Base-by-base conservation (phyloP, 2,797 vertebrate genomes). In the Pempheris klunzingeri region DNA sequence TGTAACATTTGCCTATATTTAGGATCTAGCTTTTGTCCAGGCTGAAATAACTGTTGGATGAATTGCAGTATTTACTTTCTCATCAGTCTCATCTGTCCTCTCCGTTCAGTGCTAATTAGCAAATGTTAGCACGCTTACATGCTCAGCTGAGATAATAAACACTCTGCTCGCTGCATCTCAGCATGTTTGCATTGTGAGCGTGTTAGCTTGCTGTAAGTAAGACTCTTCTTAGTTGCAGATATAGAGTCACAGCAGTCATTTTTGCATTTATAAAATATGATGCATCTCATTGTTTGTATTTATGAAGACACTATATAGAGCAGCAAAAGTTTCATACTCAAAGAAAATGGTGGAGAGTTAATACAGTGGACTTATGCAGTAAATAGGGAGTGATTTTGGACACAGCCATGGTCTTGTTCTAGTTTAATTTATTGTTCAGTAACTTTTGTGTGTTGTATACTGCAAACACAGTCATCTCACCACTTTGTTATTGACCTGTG, bases 401-500 rank as follows among this genome's bases (percentile, higher is more conserved):
- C 11, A 36, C 24, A 66, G n/a, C 4, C 26, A 14, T 18, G 7
- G 9, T 13, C 22, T 28, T 26, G 12, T 24, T 58, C 5, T 24
- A 14, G 18, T 52, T 18, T 43, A 13, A 49, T 57, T 13, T 17
- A n/a, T n/a, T 54, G 11, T 36, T 67, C 3, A 36, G 18, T 20
- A 71, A 9, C 47, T 62, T 50, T 18, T 18, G 11, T 34, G 50
- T 20, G 17, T 39, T 66, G 15, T 26, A 18, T 34, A 38, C 2
- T 67, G 50, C 64, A 28, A 34, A 26, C 50, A 50, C 17, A 78
- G 52, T 54, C 68, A 69, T 81, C 78, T 6, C 9, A 14, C 44
- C 47, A 28, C 61, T 67, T 49, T 69, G 36, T 62, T 74, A 80
- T 85, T 83, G 88, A 93, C 82, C 71, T 77, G 60, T 73, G 71